Evolutionary conservation across 64 coral and sea anemone genomes (phyloP), one percentile per base, ranked within the genome.

Genomic region (Pocillopora damicornis): DNA sequence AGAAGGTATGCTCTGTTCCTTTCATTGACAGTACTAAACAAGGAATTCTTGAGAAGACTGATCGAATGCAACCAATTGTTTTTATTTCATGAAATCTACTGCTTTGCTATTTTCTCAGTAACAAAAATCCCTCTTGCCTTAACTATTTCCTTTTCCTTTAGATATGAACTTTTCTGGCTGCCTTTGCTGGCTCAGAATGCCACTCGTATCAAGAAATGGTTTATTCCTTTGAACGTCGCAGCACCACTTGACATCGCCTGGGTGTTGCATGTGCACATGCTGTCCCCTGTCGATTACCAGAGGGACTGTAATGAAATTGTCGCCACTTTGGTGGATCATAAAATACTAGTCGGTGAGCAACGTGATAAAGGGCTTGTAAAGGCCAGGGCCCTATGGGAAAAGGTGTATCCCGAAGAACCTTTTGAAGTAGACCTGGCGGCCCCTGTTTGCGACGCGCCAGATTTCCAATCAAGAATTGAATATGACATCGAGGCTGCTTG

Each of bases 211-310:
- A 51, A 51, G 3, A 51, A 51, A 4, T 69, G 18, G 66, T 10
- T 17, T n/a, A n/a, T 2, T 8, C 20, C 1, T 59, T 34, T 16
- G 20, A 37, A 92, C 11, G 15, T 92, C 23, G 82, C 90, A 18
- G 90, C 90, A 22, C 90, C 90, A 1, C 82, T 92, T 7, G 90
- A 92, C 82, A 72, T 92, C 35, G 90, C 83, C 11, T 92, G 90
- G 90, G 82, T 87, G 9, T 92, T 83, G 90, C 82, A 92, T 42
- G 81, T 92, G 7, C 90, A 92, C 65, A 92, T 92, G 90, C 42
- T 92, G 14, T 86, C 90, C 37, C 90, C 90, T 17, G 42, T 75
- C 38, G 23, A 56, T 25, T 92, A 92, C 60, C 83, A 78, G 11
- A 59, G 59, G 61, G 90, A 92, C 35, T 92, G 90, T 76, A 63